A percentile compares a stretch with the other conserved stretches of the same genome.
Evolutionary conservation across 2,113 vertebrate genomes (phyloP).

Genomic region (Petaurus breviceps): DNA sequence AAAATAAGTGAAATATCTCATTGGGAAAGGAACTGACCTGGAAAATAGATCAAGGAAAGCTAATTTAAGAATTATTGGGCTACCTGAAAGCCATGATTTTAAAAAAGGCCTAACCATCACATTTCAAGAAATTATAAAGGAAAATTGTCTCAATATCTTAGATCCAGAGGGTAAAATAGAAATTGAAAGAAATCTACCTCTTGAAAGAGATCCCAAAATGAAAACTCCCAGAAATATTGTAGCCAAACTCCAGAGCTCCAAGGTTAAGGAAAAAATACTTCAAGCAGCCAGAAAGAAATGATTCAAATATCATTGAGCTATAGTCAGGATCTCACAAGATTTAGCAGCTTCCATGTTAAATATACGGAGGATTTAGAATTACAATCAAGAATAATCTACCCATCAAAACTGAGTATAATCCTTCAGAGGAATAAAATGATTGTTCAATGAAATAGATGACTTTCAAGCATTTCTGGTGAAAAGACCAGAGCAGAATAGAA

Average conservation of each 20-base stretch:
- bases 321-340: too few species aligned
- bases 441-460: background rate
- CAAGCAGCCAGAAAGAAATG: too few species aligned
- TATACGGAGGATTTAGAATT: too few species aligned
- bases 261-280: too few species aligned
- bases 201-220: too few species aligned
- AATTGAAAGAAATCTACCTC: background rate
- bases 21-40: background rate
- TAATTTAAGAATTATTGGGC: background rate
- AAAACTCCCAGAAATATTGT: too few species aligned
- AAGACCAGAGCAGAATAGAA: background rate
- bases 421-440: background rate
- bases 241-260: too few species aligned
- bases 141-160: background rate
- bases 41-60: background rate
- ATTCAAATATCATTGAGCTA: too few species aligned
- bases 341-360: too few species aligned
- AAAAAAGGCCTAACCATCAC: background rate
- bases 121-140: background rate
- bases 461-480: background rate
- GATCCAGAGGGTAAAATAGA: background rate
- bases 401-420: background rate
- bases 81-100: background rate
- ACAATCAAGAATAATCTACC: background rate
- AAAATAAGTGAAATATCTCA: background rate